A percentile compares a stretch with the other conserved stretches of the same genome.
Evolutionary conservation across 2,113 vertebrate genomes (phyloP).

Genomic region (Corynorhinus townsendii): DNA sequence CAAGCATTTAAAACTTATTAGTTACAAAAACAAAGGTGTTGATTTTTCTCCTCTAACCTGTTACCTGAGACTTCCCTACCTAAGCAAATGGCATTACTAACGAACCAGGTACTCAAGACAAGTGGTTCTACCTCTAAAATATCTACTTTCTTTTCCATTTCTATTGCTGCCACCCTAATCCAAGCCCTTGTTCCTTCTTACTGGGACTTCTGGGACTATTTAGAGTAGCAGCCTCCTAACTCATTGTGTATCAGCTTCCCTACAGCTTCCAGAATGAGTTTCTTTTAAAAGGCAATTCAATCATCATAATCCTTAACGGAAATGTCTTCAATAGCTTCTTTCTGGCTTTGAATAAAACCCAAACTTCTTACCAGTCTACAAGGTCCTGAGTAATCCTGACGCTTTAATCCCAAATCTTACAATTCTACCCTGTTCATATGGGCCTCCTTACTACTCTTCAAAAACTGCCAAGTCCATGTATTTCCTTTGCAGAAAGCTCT

Average conservation of each 20-base stretch:
- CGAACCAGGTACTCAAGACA: not conserved
- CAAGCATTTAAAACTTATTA: not conserved
- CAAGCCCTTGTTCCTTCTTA: not conserved
- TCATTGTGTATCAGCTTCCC: not conserved
- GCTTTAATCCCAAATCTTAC: not conserved
- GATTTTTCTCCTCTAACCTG: not conserved
- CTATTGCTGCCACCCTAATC: not conserved
- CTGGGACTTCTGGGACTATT: not conserved
- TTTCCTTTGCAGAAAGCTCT: not conserved
- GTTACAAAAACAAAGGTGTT: not conserved
- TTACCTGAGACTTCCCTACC: not conserved
- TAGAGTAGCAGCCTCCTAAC: not conserved
- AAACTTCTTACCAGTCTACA: not conserved
- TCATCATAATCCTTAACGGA: not conserved
- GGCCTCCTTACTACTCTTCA: not conserved
- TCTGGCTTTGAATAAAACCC: not conserved
- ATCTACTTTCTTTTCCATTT: not conserved
- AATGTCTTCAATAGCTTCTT: slow-evolving; percentile 20
- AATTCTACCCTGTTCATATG: not conserved
- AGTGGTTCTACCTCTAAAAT: not conserved
- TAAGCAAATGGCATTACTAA: not conserved
- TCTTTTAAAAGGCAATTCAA: not conserved
- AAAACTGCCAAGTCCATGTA: not conserved
- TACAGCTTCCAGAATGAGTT: not conserved
- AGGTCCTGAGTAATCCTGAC: not conserved